Evolutionary conservation across 30 jellyfish, hydroid and myxozoan genomes (phyloP), one percentile per base, ranked within the genome.

Genomic region (Aurelia aurita complex sp. Pacific): DNA sequence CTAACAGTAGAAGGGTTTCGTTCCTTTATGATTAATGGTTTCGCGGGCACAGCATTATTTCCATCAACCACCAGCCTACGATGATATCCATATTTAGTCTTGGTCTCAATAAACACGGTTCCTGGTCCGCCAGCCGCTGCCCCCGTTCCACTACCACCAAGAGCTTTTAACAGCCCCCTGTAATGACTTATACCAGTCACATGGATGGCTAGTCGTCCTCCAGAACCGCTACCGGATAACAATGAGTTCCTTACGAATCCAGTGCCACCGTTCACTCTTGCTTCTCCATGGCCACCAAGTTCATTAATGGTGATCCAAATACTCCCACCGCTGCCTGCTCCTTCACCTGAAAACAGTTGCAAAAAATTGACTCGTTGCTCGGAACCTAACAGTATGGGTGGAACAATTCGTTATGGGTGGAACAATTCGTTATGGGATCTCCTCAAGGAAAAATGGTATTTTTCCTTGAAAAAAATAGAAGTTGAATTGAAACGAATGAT

Each of bases 261-360:
- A 46, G 46, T 12, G 8, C 94, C 94, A 34, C 94, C 94, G 53
- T 74, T 85, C 5, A 78, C 83, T 32, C 94, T 54, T 15, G 68
- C 88, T 32, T 43, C 73, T 23, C 94, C 94, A 52, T 85, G 94
- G 34, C 94, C 94, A 54, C 88, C 87, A 29, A 85, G 69, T 65
- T 74, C 87, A 66, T 65, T 66, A 5, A 87, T 85, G 12, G 83
- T 76, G 64, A 85, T 65, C 87, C 87, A 76, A 8, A 85, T 76
- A 59, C 94, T 85, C 5, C 94, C 94, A 64, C 94, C 94, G 59
- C 94, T 85, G 60, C 94, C 94, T 6, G 88, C 94, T 17, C 94
- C 94, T 53, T 76, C 94, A 42, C 94, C 94, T 85, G 60, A 5
- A 59, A 33, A n/a, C 3, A 14, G 57, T 0, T 9, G 14, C 14